Conservation (phyloP, 2,113 vertebrate genomes). For the Osmerus mordax region DNA sequence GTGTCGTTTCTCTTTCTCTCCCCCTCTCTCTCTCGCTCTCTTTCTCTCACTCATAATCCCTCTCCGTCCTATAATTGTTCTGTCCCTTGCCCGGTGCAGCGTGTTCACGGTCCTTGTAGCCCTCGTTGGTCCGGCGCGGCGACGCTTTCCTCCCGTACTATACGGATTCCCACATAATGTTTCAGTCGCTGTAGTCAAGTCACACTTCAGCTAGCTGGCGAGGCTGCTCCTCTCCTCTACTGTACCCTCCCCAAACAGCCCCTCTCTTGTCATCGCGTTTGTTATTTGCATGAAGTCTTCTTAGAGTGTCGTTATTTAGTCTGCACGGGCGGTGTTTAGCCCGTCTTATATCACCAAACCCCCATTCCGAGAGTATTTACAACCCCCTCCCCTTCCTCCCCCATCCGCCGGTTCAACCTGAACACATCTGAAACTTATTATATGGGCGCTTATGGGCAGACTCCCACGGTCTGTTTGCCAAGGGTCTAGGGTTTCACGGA, state of each 20-base stretch:
- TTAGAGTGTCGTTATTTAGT: constrained; percentile 50
- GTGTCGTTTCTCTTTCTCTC: constrained; percentile 4
- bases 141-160: neutral
- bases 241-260: neutral
- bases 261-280: constrained; percentile 28
- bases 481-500: constrained; percentile 41
- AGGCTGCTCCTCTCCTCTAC: neutral
- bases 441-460: constrained; percentile 58
- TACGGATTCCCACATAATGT: neutral
- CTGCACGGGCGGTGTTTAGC: constrained; percentile 53
- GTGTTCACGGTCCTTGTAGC: constrained; percentile 15
- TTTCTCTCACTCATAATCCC: constrained; percentile 21
- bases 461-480: constrained; percentile 57
- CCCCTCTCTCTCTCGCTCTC: constrained; percentile 24
- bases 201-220: constrained; percentile 5
- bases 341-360: constrained; percentile 72
- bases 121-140: neutral
- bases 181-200: neutral
- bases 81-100: constrained; percentile 18
- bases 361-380: constrained; percentile 68
- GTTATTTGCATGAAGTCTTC: constrained; percentile 44
- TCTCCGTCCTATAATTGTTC: constrained; percentile 20
- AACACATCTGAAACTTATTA: constrained; percentile 77
- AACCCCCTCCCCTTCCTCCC: constrained; percentile 56
- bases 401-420: constrained; percentile 60